Evolutionary conservation across 2,888 invertebrate genomes (phyloP), one percentile per base, ranked within the genome.

Genomic region (Tyria jacobaeae): DNA sequence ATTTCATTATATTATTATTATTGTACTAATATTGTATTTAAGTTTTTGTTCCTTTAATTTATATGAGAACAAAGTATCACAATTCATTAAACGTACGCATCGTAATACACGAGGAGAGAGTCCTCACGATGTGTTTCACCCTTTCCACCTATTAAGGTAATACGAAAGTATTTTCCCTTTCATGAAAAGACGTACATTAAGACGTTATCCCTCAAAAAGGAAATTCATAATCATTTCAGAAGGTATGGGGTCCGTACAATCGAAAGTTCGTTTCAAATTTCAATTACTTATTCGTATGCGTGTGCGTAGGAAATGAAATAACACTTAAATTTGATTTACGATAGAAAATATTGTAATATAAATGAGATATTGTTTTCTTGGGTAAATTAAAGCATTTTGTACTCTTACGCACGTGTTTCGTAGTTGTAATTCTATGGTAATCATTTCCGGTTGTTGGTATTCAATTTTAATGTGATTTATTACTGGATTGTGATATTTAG

Each of bases 281-380:
- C 93, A 94, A 94, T 94, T 94, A 93, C 90, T 92, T 91, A 90
- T 89, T 92, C 91, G 91, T 88, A 92, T 89, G 92, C 92, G 90
- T 92, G 91, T 89, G 89, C 89, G 88, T 85, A 91, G 94, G 94
- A 94, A 94, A 94, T 94, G 93, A 93, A 94, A 94, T 89, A 92
- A 91, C 88, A 91, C 92, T 93, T 94, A 91, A 90, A 90, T 82
- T 75, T 93, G 94, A 94, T 94, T 94, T 94, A 94, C 88, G 86
- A 74, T 79, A 77, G 86, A 89, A 90, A 92, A 92, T 93, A 90
- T 91, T 89, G 85, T 89, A 89, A 89, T 90, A 87, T 84, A 88
- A 86, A 89, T 91, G 88, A 91, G 88, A 89, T 88, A 86, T 89
- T 92, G 91, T 92, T 92, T 92, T 91, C 89, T 89, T 88, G 79